Evolutionary conservation across 2,888 invertebrate genomes (phyloP).

Genomic region (Ennomos fuscantarius): DNA sequence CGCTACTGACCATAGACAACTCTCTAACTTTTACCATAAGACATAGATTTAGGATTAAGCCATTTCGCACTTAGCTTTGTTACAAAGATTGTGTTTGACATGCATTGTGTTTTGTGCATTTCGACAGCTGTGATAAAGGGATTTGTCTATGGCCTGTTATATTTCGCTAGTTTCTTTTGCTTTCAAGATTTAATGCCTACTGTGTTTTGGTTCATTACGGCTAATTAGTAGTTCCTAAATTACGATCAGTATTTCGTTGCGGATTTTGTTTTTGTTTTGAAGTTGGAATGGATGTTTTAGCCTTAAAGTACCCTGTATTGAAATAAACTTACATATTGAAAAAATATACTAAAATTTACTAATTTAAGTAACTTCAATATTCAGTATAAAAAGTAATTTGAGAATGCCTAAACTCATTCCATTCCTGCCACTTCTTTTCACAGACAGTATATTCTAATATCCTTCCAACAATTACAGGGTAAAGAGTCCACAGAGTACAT

Average conservation of each 20-base stretch:
- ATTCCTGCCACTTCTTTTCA: conserved; percentile 44
- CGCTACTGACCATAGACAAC: conserved; percentile 71
- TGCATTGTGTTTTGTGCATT: conserved; percentile 78
- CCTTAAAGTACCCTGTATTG: no score
- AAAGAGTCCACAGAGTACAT: conserved; percentile 61
- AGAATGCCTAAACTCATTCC: conserved; percentile 11
- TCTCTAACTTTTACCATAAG: conserved; percentile 78
- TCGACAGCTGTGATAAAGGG: conserved; percentile 82
- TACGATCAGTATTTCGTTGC: conserved; percentile 78
- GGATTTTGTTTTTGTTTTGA: conserved; percentile 42
- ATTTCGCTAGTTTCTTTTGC: conserved; percentile 50
- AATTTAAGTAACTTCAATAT: no score
- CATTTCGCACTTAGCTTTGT: conserved; percentile 74
- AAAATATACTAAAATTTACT: no score
- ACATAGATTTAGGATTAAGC: conserved; percentile 79
- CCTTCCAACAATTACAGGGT: conserved; percentile 63
- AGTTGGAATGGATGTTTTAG: conserved; percentile 13
- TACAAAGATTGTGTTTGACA: conserved; percentile 56
- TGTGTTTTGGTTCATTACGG: conserved; percentile 54
- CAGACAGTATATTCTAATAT: conserved; percentile 49
- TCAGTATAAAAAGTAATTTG: no score
- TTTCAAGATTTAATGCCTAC: conserved; percentile 39
- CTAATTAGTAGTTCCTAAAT: conserved; percentile 80
- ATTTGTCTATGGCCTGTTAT: conserved; percentile 74
- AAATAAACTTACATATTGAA: no score